A percentile compares a stretch with the other conserved stretches of the same genome.
phyloP scores from a whole-genome alignment of 1,140 invertebrate genomes.

The Drosophila pachea region DNA sequence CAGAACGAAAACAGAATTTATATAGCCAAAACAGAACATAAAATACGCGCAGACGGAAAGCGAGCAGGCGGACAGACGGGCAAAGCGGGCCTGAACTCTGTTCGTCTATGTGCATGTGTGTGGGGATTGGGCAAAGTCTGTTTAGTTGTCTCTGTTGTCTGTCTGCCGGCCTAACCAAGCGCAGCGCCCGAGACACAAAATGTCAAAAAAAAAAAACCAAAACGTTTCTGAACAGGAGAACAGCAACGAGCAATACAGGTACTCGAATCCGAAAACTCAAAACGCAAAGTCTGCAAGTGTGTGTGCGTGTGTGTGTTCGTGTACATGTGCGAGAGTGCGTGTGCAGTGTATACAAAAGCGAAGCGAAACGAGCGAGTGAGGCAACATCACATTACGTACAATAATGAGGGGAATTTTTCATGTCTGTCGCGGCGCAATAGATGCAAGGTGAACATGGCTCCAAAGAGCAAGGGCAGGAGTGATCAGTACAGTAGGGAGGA shows the following conservation, averaged over 20 bases:
- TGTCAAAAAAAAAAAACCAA: slow-evolving; percentile 68
- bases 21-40: slow-evolving; percentile 68
- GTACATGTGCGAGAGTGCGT: slow-evolving; percentile 15
- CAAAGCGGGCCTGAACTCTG: too few relatives aligned
- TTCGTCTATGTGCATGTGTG: not conserved
- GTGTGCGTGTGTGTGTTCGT: slow-evolving; percentile 4
- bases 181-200: slow-evolving; percentile 55
- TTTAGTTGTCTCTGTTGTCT: not conserved
- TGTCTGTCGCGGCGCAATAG: slow-evolving; percentile 38
- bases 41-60: slow-evolving; percentile 48
- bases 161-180: slow-evolving; percentile 34
- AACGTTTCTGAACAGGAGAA: slow-evolving; percentile 64
- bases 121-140: not conserved
- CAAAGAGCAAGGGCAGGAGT: slow-evolving; percentile 8
- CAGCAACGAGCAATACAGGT: slow-evolving; percentile 55
- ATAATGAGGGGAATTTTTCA: slow-evolving; percentile 55
- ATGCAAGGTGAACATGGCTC: slow-evolving; percentile 21
- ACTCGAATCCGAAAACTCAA: slow-evolving; percentile 48
- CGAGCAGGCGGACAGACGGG: too few relatives aligned
- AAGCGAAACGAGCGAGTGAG: slow-evolving; percentile 56
- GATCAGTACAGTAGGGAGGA: not conserved
- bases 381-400: slow-evolving; percentile 67
- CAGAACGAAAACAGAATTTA: slow-evolving; percentile 47
- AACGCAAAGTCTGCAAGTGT: slow-evolving; percentile 18
- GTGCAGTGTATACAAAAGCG: slow-evolving; percentile 28